Conservation (phyloP, 2,113 vertebrate species). For the Colius striatus region DNA sequence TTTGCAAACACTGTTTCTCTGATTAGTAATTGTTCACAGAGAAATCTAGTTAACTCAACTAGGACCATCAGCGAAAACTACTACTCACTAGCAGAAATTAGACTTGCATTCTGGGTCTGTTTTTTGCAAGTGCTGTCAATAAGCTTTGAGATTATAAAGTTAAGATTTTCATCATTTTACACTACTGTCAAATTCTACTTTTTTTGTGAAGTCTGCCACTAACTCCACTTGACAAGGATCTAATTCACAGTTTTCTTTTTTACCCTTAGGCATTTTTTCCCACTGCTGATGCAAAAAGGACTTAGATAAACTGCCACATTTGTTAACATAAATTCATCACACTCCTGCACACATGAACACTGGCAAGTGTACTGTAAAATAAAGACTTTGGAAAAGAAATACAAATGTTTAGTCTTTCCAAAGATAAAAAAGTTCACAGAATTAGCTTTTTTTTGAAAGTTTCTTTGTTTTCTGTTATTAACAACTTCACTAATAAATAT, state of each 20-base stretch:
- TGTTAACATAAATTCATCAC: slow-evolving; percentile 2
- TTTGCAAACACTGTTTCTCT: neutral
- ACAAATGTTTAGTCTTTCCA: neutral
- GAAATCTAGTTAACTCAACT: neutral
- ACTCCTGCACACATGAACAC: neutral
- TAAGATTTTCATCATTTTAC: neutral
- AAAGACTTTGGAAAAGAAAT: neutral
- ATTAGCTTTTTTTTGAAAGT: neutral
- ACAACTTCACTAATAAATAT: neutral
- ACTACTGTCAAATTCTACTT: slow-evolving; percentile 11
- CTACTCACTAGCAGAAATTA: neutral
- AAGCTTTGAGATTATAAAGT: neutral
- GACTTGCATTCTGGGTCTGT: neutral
- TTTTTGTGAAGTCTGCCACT: neutral
- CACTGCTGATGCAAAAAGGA: neutral
- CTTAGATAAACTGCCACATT: neutral
- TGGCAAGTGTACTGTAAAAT: neutral
- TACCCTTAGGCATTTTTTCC: neutral
- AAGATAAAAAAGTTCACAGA: neutral
- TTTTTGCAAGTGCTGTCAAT: neutral
- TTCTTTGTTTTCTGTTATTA: neutral
- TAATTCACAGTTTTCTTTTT: slow-evolving; percentile 3
- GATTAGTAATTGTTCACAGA: neutral
- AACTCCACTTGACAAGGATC: slow-evolving; percentile 32
- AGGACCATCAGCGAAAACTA: neutral